Conservation (phyloP, 2,113 vertebrate genomes). For the Amazona guildingii region DNA sequence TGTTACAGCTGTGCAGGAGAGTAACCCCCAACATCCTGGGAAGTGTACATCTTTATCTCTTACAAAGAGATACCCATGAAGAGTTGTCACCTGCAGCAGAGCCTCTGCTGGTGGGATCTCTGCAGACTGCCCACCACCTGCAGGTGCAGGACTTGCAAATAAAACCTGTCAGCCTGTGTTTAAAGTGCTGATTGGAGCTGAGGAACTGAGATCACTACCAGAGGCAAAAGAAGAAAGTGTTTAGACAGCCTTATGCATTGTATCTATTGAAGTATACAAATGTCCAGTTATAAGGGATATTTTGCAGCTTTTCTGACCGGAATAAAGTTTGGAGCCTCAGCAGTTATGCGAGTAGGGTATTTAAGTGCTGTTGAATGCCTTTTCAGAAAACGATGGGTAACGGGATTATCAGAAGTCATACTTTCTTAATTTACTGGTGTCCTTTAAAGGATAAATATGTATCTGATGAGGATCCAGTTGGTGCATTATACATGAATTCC, state of each 20-base stretch:
- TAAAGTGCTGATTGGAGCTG: neutral
- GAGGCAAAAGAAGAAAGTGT: neutral
- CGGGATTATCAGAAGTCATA: neutral
- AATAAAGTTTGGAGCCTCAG: neutral
- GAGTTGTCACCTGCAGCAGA: neutral
- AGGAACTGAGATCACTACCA: neutral
- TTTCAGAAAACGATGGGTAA: neutral
- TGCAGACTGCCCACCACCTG: neutral
- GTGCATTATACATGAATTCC: neutral
- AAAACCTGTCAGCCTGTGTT: neutral
- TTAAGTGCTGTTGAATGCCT: neutral
- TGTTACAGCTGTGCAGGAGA: neutral
- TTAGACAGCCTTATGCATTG: neutral
- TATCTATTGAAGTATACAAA: neutral
- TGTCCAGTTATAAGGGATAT: neutral
- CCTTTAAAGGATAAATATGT: neutral
- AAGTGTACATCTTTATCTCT: neutral
- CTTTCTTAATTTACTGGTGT: neutral
- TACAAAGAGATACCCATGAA: rapidly evolving
- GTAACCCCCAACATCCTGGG: neutral
- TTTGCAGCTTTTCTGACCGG: neutral
- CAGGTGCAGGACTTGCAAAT: neutral
- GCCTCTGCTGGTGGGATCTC: neutral
- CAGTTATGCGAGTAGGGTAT: neutral
- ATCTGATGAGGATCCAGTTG: neutral